Conservation (phyloP, 1,140 invertebrate species). For the Ericerus pela region DNA sequence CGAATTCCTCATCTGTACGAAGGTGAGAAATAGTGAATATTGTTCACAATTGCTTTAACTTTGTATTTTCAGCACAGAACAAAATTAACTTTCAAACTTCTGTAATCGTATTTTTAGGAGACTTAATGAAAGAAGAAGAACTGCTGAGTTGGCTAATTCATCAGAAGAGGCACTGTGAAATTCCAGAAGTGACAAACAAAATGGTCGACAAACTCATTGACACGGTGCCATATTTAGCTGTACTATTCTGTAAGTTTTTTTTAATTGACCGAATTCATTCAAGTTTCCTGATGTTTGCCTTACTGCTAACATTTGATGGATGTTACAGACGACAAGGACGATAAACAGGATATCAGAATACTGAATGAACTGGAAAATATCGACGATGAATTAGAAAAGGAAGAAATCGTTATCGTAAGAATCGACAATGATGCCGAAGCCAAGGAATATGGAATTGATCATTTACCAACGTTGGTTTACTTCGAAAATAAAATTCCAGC, state of each 20-base stretch:
- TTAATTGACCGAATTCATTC: not conserved
- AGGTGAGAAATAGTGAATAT: constrained; percentile 33
- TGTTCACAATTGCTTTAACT: not conserved
- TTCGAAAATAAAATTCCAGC: constrained; percentile 85
- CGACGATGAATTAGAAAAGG: constrained; percentile 78
- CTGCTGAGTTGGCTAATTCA: constrained; percentile 75
- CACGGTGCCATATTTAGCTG: constrained; percentile 57
- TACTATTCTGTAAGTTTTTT: constrained; percentile 62
- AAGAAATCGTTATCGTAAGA: constrained; percentile 76
- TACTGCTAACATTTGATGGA: not conserved
- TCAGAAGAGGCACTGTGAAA: constrained; percentile 77
- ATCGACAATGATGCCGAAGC: constrained; percentile 76
- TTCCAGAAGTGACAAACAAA: constrained; percentile 81
- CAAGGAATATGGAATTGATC: constrained; percentile 79
- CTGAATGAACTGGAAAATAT: constrained; percentile 83
- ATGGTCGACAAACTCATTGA: constrained; percentile 87
- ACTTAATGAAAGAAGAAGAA: constrained; percentile 80
- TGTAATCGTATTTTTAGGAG: constrained; percentile 37
- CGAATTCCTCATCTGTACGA: constrained; percentile 77
- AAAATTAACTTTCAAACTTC: not conserved
- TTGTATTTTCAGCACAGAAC: not conserved
- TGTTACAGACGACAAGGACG: constrained; percentile 66
- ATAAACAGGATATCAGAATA: constrained; percentile 73
- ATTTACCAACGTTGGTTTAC: constrained; percentile 72
- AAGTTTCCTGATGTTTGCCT: not conserved